A percentile compares a stretch with the other conserved stretches of the same genome.
Conservation (phyloP, 2,888 invertebrate species). For the Neria commutata region DNA sequence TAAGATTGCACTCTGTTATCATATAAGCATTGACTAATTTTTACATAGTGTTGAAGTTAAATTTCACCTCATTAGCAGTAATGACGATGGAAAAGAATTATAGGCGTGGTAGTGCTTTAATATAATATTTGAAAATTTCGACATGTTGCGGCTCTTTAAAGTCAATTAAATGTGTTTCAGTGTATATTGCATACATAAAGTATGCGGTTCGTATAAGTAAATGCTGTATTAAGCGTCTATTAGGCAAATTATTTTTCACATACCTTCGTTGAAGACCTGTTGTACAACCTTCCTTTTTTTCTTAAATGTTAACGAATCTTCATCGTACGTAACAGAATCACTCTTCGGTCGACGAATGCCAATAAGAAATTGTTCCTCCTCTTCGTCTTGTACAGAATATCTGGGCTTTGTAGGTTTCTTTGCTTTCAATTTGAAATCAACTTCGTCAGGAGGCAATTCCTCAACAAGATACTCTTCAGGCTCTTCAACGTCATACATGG, state of each 20-base stretch:
- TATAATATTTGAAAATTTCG: background rate
- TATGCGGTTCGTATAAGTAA: too few relatives aligned
- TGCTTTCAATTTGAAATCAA: conserved; percentile 63
- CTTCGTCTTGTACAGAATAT: conserved; percentile 67
- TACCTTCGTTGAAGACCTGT: conserved; percentile 65
- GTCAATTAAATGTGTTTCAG: too few relatives aligned
- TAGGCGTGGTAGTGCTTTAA: background rate
- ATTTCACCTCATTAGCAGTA: background rate
- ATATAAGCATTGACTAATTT: conserved; percentile 62
- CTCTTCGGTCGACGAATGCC: conserved; percentile 64
- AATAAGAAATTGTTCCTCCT: conserved; percentile 66
- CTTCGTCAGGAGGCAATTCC: conserved; percentile 63
- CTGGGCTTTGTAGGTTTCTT: conserved; percentile 61
- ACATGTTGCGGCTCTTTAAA: too few relatives aligned
- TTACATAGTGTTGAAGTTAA: conserved; percentile 8
- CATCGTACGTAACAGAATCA: conserved; percentile 65
- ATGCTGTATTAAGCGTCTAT: background rate
- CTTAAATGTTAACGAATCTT: conserved; percentile 73
- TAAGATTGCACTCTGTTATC: conserved; percentile 60
- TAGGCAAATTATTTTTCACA: conserved; percentile 24
- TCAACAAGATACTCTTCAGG: conserved; percentile 66
- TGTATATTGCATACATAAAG: too few relatives aligned
- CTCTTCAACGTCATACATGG: conserved; percentile 64
- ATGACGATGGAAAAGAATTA: conserved; percentile 3
- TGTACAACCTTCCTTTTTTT: conserved; percentile 73